Base-by-base conservation (phyloP, 2,113 vertebrate genomes). In the Megaceryle torquata region DNA sequence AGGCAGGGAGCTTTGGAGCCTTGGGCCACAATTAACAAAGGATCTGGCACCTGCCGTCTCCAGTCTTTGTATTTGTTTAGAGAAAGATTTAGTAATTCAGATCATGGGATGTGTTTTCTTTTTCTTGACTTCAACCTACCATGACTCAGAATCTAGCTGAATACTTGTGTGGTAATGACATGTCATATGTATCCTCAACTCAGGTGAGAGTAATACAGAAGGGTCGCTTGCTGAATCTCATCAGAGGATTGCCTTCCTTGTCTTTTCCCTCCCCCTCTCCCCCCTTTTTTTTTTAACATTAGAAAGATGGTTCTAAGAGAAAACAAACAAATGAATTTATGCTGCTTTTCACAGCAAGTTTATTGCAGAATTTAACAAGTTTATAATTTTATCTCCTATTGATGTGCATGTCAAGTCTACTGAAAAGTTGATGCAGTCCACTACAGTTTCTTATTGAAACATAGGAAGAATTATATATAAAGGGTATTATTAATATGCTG, bases 11-110 rank as follows among this genome's bases (percentile, higher is more conserved):
- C 24, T 89, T 77, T 60, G 63, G 50, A 87, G 86, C 95, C 88
- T 93, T 92, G 75, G 87, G 93, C 78, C 72, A 74, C 92, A 90
- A 79, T 95, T 94, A 92, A 92, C 68, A 85, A 70, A 89, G 65
- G 72, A 5, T 95, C 87, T 94, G 95, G 82, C 75, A 91, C 95
- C 93, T 95, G 76, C 89, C 1, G 1, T 81, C 78, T 93, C 35
- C 3, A 14, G 68, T 67, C 39, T 86, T 65, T 64, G 46, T 63
- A 29, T 77, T 79, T 65, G 43, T 92, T 95, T 93, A 67, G 80
- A 80, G 70, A 53, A 88, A 88, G 60, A 35, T 75, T 72, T 79
- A 72, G 51, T 75, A 64, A 72, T 75, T 83, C 53, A 57, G 11
- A 43, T 90, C n/a, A 16, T 70, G 61, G 44, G 39, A 35, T 80